Evolutionary conservation across 1,140 invertebrate genomes (phyloP).

Genomic region (Leptoteleia sp.): DNA sequence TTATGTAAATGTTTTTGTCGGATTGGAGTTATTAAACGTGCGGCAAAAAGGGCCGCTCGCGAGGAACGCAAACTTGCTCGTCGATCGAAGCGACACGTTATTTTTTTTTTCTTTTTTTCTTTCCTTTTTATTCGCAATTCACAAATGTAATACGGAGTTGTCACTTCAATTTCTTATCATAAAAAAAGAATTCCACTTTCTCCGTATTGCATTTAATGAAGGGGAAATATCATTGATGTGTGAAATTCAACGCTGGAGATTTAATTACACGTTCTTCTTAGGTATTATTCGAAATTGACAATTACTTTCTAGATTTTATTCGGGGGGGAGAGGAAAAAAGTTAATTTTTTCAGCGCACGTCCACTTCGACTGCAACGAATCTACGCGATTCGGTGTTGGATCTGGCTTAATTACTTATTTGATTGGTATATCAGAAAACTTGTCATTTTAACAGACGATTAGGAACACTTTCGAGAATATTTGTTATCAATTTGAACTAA

Average conservation of each 20-base stretch:
- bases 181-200: slow-evolving; percentile 57
- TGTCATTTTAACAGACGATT: too few species aligned
- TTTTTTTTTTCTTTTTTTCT: too few species aligned
- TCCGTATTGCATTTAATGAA: slow-evolving; percentile 57
- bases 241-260: slow-evolving; percentile 61
- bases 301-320: slow-evolving; percentile 50
- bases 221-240: slow-evolving; percentile 61
- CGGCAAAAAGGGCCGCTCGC: slow-evolving; percentile 5
- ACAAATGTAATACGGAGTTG: slow-evolving; percentile 43
- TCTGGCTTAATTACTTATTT: too few species aligned
- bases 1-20: slow-evolving; percentile 14
- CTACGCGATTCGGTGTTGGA: too few species aligned
- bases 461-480: too few species aligned
- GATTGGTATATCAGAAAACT: too few species aligned
- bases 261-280: slow-evolving; percentile 51
- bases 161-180: slow-evolving; percentile 47
- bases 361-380: neutral
- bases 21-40: slow-evolving; percentile 13
- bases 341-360: neutral
- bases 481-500: too few species aligned
- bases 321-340: too few species aligned
- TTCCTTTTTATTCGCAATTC: too few species aligned
- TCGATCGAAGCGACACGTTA: slow-evolving; percentile 32
- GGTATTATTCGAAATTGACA: slow-evolving; percentile 39
- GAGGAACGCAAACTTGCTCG: slow-evolving; percentile 1